Conservation (phyloP, 2,888 invertebrate genomes). For the Charanyca ferruginea region DNA sequence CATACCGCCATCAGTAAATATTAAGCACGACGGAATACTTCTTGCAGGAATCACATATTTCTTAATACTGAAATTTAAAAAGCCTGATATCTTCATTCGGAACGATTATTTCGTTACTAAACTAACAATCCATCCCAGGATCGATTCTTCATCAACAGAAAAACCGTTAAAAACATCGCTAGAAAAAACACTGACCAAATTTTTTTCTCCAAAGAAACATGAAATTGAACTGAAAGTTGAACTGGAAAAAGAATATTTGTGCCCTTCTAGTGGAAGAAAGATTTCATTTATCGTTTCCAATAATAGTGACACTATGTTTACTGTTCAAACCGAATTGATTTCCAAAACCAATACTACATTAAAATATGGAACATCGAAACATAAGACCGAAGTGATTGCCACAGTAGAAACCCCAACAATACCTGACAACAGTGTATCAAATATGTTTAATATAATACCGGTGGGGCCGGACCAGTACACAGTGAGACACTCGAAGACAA, state of each 20-base stretch:
- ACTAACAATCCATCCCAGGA: constrained; percentile 15
- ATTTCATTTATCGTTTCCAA: constrained; percentile 25
- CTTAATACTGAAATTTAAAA: constrained; percentile 42
- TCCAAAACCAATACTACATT: constrained; percentile 18
- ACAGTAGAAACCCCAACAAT: constrained; percentile 21
- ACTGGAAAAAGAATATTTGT: constrained; percentile 41
- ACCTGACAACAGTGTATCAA: constrained; percentile 35
- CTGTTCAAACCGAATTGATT: constrained; percentile 33
- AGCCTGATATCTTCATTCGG: neutral
- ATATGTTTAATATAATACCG: constrained; percentile 30
- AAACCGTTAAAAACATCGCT: constrained; percentile 22
- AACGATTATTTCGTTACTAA: constrained; percentile 11
- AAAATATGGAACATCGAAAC: neutral
- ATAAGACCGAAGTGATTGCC: constrained; percentile 20
- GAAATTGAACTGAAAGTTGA: constrained; percentile 29
- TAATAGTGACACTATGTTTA: constrained; percentile 19
- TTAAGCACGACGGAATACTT: neutral
- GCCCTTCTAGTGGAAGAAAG: constrained; percentile 16
- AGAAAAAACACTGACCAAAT: constrained; percentile 30
- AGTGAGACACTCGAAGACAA: constrained; percentile 38
- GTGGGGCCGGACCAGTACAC: constrained; percentile 17
- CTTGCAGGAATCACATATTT: constrained; percentile 29
- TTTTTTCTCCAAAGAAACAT: constrained; percentile 23
- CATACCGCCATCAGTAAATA: constrained; percentile 35
- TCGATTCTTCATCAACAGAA: constrained; percentile 10